Base-by-base conservation (phyloP, 2,797 vertebrate species). In the Syndactyla subalaris region DNA sequence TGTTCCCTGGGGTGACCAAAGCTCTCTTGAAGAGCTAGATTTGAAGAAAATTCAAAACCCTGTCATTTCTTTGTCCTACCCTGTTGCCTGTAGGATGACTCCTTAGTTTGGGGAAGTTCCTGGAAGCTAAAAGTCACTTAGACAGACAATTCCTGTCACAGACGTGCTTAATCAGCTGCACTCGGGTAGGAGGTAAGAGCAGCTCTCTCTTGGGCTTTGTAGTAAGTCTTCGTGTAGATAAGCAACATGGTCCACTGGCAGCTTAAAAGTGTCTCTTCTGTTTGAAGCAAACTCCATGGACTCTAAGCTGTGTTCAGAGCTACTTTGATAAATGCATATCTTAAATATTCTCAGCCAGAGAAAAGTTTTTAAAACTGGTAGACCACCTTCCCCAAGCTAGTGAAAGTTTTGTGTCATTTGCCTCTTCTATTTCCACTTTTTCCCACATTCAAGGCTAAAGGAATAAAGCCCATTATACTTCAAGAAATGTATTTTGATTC, bases 261-360 rank as follows among this genome's bases (percentile, higher is more conserved):
- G 84, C 86, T 96, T 97, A 83, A 97, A 97, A 97, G 96, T 27
- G 23, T 55, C 88, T 72, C 2, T 74, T 89, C 76, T 85, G 41
- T 95, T 96, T 97, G 96, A 96, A 93, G 94, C 54, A 91, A 95
- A 92, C 80, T 95, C 93, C 80, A 71, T 66, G 83, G 62, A 93
- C 92, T 95, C 65, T 88, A 73, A 67, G 88, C 82, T 88, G 18
- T 83, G 78, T 92, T 97, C 91, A 73, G 92, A 94, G 81, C 65
- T 89, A 48, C 96, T 97, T 95, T 97, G 96, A 96, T 94, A 95
- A 95, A 93, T 81, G 82, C 88, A 58, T 89, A 88, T 79, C 79
- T 97, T 96, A 93, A 94, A 91, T 94, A 93, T 95, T 93, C 88
- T 77, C 83, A 95, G 72, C 66, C 74, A 72, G 82, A 72, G 81